Percentiles rank a stretch among this genome's conserved stretches.
phyloP scores from a whole-genome alignment of 2,113 vertebrate genomes.

The Oxyura jamaicensis region DNA sequence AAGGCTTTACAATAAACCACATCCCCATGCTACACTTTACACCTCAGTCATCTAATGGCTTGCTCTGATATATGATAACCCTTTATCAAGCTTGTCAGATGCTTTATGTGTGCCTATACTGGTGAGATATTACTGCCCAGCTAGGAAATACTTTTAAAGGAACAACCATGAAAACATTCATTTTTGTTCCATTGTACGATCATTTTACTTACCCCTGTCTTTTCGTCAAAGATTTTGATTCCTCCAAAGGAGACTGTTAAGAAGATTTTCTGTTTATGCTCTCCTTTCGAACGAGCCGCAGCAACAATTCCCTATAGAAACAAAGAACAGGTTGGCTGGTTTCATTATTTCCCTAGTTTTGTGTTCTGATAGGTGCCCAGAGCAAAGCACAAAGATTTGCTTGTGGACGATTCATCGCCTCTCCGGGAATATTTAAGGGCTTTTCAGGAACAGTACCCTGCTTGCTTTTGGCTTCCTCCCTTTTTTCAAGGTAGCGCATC shows the following conservation, averaged over 20 bases:
- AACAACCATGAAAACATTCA: slow-evolving; percentile 24
- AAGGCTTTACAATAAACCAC: background rate
- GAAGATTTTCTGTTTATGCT: slow-evolving; percentile 98
- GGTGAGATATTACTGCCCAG: slow-evolving; percentile 40
- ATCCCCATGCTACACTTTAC: background rate
- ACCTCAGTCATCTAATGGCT: background rate
- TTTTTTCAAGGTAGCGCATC: background rate
- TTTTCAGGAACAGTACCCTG: background rate
- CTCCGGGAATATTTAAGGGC: background rate
- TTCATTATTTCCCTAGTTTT: slow-evolving; percentile 17
- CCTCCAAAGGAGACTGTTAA: slow-evolving; percentile 97
- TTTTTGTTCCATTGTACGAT: background rate
- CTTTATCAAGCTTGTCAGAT: slow-evolving; percentile 36
- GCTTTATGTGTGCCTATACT: slow-evolving; percentile 10
- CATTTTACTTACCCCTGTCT: slow-evolving; percentile 91
- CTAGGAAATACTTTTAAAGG: slow-evolving; percentile 17
- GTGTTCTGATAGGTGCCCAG: background rate
- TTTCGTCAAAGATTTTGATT: slow-evolving; percentile 99
- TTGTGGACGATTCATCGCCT: background rate
- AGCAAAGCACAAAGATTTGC: background rate
- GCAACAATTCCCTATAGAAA: slow-evolving; percentile 90
- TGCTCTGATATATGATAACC: slow-evolving; percentile 48
- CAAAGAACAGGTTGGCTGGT: slow-evolving; percentile 44
- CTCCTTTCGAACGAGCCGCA: slow-evolving; percentile 94
- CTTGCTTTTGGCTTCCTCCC: background rate